Base-by-base conservation (phyloP, 2,888 invertebrate species). In the Ennomos erosarius region DNA sequence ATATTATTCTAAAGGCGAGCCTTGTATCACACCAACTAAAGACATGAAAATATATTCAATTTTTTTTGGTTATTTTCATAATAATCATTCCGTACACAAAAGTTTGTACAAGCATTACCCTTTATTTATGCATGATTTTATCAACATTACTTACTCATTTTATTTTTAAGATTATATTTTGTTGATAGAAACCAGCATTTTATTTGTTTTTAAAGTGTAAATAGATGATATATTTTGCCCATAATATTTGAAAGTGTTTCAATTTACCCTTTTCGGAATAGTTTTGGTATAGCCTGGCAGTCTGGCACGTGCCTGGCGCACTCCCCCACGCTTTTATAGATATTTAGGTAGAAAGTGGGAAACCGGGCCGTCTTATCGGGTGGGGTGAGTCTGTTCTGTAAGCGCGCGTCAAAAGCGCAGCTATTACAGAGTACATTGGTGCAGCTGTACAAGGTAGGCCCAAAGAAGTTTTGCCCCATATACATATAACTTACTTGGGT, bases 201-300 rank as follows among this genome's bases (percentile, higher is more conserved):
- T 86, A 82, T 81, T 81, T 84, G 84, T 82, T 87, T 81, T 84
- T 75, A 80, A 86, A 83, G 81, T 92, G 91, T 90, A 91, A 90
- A 91, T 91, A 91, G 84, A 88, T 82, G 79, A 88, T 90, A 90
- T 91, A 92, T 92, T 92, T 92, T 92, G 89, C 88, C 90, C 88
- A 88, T 89, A 90, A 85, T 86, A 86, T 53, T 70, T 61, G 46
- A 12, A 26, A 59, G 70, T 73, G 73, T 78, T 81, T 82, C 65
- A 63, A 69, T 75, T 65, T 54, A 16, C 12, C 52, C 39, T 45
- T 13, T 16, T 5, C 1, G 26, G 1, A 6, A 5, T 26, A 26
- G 26, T 26, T 26, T 26, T 5, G 26, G 26, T 26, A 16, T 16
- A 16, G 16, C 3, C n/a, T n/a, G n/a, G n/a, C 16, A 16, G 16